Conservation (phyloP, 2,888 invertebrate genomes). For the Drosophila paracracens region DNA sequence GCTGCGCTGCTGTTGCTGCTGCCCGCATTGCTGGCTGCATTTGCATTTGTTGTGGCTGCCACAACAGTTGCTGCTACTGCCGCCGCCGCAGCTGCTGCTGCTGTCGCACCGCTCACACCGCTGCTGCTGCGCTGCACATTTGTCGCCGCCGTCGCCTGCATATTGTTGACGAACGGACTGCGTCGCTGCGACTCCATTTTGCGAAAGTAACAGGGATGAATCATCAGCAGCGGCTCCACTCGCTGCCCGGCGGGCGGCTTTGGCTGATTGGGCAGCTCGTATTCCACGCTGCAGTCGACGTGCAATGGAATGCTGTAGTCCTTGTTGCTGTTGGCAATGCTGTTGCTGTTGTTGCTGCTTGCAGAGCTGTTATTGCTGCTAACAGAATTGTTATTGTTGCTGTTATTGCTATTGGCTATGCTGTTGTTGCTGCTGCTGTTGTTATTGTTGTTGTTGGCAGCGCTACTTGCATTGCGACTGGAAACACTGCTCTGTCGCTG, state of each 20-base stretch:
- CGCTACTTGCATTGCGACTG: conserved; percentile 23
- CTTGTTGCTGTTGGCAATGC: conserved; percentile 86
- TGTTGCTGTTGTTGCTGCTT: conserved; percentile 81
- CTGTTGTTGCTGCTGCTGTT: conserved; percentile 60
- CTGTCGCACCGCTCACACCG: conserved; percentile 74
- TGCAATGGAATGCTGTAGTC: conserved; percentile 94
- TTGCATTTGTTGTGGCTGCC: conserved; percentile 61
- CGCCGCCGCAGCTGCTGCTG: conserved; percentile 67
- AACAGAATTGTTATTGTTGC: conserved; percentile 84
- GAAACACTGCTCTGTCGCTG: conserved; percentile 35
- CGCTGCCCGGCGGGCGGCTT: conserved; percentile 93
- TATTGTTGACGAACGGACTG: conserved; percentile 93
- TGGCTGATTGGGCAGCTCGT: conserved; percentile 95
- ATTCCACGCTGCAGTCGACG: conserved; percentile 96
- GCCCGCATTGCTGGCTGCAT: conserved; percentile 45
- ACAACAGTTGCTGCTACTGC: conserved; percentile 59
- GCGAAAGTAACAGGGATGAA: conserved; percentile 95
- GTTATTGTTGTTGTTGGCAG: conserved; percentile 23
- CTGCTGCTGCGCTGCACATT: conserved; percentile 61
- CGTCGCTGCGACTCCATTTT: conserved; percentile 93
- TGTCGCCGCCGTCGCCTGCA: conserved; percentile 87
- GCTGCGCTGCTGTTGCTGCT: conserved; percentile 61
- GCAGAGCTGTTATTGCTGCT: conserved; percentile 75
- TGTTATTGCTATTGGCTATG: conserved; percentile 38
- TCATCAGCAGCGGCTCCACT: conserved; percentile 94